Evolutionary conservation across 2,797 vertebrate genomes (phyloP).

Genomic region (Hipposideros larvatus): DNA sequence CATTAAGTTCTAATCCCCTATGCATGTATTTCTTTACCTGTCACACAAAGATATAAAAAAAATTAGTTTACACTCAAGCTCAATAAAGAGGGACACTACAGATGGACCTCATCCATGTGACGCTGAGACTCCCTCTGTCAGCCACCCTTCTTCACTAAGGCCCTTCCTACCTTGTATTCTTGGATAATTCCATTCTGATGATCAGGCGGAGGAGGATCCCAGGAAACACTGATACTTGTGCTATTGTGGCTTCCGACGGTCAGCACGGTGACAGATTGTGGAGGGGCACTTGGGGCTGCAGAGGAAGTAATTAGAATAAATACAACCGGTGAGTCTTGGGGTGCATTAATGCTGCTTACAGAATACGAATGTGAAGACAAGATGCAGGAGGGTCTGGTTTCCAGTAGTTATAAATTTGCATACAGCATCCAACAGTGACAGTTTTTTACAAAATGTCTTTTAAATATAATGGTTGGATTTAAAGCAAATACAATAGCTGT

Average conservation of each 20-base stretch:
- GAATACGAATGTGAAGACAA: slow-evolving; percentile 55
- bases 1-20: background rate
- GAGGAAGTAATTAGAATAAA: slow-evolving; percentile 71
- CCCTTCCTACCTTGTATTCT: slow-evolving; percentile 95
- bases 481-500: slow-evolving; percentile 67
- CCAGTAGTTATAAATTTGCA: slow-evolving; percentile 54
- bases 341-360: slow-evolving; percentile 41
- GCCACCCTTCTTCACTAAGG: background rate
- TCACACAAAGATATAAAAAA: background rate
- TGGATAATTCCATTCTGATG: slow-evolving; percentile 99
- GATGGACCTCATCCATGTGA: fast-evolving
- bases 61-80: background rate
- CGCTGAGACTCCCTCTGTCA: background rate
- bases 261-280: slow-evolving; percentile 98
- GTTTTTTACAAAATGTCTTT: slow-evolving; percentile 72
- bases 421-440: slow-evolving; percentile 44
- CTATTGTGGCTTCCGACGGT: slow-evolving; percentile 98
- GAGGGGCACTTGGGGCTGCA: slow-evolving; percentile 97
- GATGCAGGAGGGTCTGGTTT: background rate
- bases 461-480: slow-evolving; percentile 10
- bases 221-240: slow-evolving; percentile 99
- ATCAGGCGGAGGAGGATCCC: slow-evolving; percentile 97
- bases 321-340: slow-evolving; percentile 61
- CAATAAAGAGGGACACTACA: background rate
- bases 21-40: background rate